Conservation (phyloP, 2,888 invertebrate species). For the Doris montereyensis region DNA sequence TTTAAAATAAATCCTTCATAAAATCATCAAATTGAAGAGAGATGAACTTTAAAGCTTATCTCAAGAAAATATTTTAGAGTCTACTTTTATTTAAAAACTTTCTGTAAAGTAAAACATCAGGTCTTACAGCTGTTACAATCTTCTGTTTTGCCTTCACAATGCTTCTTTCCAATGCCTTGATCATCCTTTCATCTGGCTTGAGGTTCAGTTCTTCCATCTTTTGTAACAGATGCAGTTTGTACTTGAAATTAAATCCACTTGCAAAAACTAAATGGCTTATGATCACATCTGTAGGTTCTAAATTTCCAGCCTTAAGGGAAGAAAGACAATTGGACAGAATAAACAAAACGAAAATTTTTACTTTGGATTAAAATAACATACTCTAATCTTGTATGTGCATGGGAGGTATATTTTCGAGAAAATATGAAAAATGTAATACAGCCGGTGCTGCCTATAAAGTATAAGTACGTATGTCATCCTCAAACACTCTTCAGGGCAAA, state of each 20-base stretch:
- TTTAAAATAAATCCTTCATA: too few relatives aligned
- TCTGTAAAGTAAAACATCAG: too few relatives aligned
- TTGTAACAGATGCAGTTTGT: slow-evolving; percentile 81
- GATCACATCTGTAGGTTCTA: slow-evolving; percentile 80
- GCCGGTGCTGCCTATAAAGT: too few relatives aligned
- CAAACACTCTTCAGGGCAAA: too few relatives aligned
- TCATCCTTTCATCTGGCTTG: slow-evolving; percentile 78
- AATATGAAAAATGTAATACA: too few relatives aligned
- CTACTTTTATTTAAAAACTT: too few relatives aligned
- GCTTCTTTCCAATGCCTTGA: slow-evolving; percentile 79
- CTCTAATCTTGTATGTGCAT: background rate
- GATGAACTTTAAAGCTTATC: too few relatives aligned
- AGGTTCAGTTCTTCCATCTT: slow-evolving; percentile 78
- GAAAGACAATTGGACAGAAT: too few relatives aligned
- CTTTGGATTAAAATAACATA: background rate
- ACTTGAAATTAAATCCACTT: slow-evolving; percentile 78
- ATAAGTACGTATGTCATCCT: too few relatives aligned
- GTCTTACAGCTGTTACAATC: slow-evolving; percentile 73
- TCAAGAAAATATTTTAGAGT: too few relatives aligned
- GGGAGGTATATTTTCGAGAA: background rate
- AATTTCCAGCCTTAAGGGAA: slow-evolving; percentile 75
- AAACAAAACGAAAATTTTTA: too few relatives aligned
- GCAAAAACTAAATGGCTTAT: slow-evolving; percentile 82
- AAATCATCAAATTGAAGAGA: too few relatives aligned
- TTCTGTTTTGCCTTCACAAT: slow-evolving; percentile 76